These are phyloP conservation scores for Cladorhizidae sp. DNA, from an alignment of 37 sponge, comb jelly and placozoan species.

Conservation along the genomic window DNA sequence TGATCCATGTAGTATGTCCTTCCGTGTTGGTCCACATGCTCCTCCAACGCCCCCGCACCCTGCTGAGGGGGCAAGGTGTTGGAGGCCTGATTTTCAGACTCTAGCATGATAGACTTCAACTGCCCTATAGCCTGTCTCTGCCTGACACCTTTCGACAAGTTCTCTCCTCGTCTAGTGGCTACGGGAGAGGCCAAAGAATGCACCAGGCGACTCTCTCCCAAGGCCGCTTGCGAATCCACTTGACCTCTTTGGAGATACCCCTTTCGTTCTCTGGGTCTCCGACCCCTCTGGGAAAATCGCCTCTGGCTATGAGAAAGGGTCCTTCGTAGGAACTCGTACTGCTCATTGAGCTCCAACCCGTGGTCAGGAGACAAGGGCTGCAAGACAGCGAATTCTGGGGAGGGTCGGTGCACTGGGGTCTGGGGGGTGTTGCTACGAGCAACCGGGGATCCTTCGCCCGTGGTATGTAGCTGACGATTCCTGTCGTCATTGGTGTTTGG, in stretches of 20 bases:
- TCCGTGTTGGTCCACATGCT: conserved; percentile 58
- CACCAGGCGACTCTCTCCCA: conserved; percentile 1
- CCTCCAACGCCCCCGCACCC: conserved; percentile 4
- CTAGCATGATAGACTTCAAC: conserved; percentile 3
- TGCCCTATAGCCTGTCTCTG: conserved; percentile 25
- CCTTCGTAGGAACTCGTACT: conserved; percentile 61
- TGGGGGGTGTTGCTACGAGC: not conserved
- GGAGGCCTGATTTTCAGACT: not conserved
- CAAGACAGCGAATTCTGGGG: conserved; percentile 15
- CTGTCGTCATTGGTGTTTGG: too few species aligned
- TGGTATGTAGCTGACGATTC: too few species aligned
- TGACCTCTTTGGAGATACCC: conserved; percentile 17
- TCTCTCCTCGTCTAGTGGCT: not conserved
- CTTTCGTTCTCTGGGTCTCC: not conserved
- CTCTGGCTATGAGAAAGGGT: conserved; percentile 73
- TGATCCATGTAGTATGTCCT: conserved; percentile 68
- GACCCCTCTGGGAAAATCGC: conserved; percentile 59
- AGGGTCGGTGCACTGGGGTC: not conserved
- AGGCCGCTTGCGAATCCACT: not conserved
- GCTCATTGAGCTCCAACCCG: conserved; percentile 47
- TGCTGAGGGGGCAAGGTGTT: not conserved
- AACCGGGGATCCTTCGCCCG: not conserved
- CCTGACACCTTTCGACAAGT: not conserved
- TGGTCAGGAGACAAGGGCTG: conserved; percentile 51
- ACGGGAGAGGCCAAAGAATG: too few species aligned